phyloP scores from a whole-genome alignment of 2,113 vertebrate species.

The Quiscalus mexicanus region DNA sequence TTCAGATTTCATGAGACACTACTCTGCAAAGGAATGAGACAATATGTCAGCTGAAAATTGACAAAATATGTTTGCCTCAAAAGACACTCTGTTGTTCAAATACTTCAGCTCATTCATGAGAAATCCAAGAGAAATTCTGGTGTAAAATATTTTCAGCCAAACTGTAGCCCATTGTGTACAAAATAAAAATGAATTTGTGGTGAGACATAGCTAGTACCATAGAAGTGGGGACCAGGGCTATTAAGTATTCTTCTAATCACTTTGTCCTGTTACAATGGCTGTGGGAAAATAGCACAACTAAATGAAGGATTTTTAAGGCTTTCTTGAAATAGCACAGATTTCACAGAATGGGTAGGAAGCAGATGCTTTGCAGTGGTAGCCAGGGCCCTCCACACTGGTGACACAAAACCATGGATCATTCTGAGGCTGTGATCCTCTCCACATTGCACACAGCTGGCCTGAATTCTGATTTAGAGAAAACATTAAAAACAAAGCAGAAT shows the following conservation, averaged over 20 bases:
- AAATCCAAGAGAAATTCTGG: not conserved
- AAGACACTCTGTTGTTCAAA: not conserved
- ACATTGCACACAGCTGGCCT: not conserved
- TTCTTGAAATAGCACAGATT: not conserved
- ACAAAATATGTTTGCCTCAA: not conserved
- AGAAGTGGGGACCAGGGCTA: not conserved
- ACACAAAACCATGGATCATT: not conserved
- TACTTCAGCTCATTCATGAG: not conserved
- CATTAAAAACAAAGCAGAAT: not conserved
- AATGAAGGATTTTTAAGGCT: not conserved
- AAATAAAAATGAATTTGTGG: slow-evolving; percentile 1
- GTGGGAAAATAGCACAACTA: not conserved
- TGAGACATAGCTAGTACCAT: not conserved
- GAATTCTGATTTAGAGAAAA: not conserved
- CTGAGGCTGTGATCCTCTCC: not conserved
- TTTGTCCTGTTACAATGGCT: not conserved
- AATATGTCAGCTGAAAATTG: not conserved
- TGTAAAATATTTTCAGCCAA: not conserved
- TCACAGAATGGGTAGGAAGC: not conserved
- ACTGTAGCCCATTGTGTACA: not conserved
- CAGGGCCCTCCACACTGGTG: not conserved
- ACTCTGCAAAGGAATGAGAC: not conserved
- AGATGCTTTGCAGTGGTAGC: not conserved
- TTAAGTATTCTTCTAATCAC: not conserved
- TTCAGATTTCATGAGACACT: not conserved